These are phyloP conservation scores for Lepidurus packardi DNA, from an alignment of 1,140 invertebrate species.

Conservation along the genomic window DNA sequence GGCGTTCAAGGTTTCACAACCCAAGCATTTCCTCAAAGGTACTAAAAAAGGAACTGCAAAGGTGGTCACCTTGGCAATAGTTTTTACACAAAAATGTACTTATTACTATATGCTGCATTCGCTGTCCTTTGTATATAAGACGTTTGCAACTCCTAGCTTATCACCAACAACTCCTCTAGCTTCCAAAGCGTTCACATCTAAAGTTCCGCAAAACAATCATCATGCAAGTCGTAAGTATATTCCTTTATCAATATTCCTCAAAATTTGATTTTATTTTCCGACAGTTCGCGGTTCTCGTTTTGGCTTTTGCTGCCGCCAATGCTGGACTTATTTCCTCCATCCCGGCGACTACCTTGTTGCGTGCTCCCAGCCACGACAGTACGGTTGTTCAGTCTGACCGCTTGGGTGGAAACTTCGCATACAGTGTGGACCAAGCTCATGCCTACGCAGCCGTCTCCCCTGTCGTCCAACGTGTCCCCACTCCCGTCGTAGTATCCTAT, in stretches of 20 bases:
- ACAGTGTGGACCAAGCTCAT: conserved; percentile 51
- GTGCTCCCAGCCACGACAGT: conserved; percentile 49
- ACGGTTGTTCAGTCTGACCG: conserved; percentile 51
- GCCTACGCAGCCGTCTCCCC: conserved; percentile 49
- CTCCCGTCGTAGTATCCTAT: conserved; percentile 44
- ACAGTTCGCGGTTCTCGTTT: conserved; percentile 37
- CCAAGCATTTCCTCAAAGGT: neutral
- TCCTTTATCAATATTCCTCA: too few species aligned
- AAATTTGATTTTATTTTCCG: neutral
- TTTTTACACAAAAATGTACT: neutral
- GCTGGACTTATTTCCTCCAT: conserved; percentile 37
- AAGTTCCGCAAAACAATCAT: neutral
- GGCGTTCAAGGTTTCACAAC: neutral
- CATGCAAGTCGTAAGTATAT: conserved; percentile 31
- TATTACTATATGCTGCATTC: neutral
- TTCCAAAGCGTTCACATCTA: conserved; percentile 11
- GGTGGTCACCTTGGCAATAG: neutral
- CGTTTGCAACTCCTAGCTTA: neutral
- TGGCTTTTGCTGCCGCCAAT: conserved; percentile 37
- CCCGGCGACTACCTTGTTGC: conserved; percentile 42
- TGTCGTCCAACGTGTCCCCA: conserved; percentile 44
- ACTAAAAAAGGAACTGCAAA: neutral
- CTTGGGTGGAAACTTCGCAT: conserved; percentile 53
- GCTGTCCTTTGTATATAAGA: conserved; percentile 4
- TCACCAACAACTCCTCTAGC: neutral